Base-by-base conservation (phyloP, 2,888 invertebrate genomes). In the Pardosa pseudoannulata region DNA sequence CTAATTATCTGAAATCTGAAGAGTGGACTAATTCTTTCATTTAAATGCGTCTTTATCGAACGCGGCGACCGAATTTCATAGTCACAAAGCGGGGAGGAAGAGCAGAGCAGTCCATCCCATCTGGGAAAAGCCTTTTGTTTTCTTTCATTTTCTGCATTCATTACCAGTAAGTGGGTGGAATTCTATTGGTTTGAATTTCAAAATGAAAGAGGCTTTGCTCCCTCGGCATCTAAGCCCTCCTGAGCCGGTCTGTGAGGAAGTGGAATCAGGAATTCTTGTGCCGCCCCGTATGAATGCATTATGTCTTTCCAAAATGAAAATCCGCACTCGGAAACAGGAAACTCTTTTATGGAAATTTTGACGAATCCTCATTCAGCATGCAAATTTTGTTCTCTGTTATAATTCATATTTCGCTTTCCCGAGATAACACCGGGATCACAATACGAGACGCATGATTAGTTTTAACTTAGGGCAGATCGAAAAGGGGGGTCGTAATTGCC, bases 171-270 rank as follows among this genome's bases (percentile, higher is more conserved):
- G 23, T 36, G 32, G 67, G 67, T 11, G 28, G 67, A 67, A 32
- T 67, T 67, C 67, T 67, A 67, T 67, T 36, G 50, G 31, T 78
- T 73, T 68, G 31, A 67, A 82, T 36, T 80, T 80, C 68, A 67
- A 74, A 73, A 78, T 73, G 83, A 72, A 73, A 72, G 46, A 65
- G 78, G n/a, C 83, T 78, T 46, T 46, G 36, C 23, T 28, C 41
- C 62, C 68, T 75, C 32, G 29, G 29, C 41, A 13, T 19, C 70
- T 27, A 39, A 70, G 39, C 68, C 70, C 41, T 28, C 41, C 41
- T 41, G 70, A 41, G 39, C 41, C 41, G 67, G 19, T 32, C 32
- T 56, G 23, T 23, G 19, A 56, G 36, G 36, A 67, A 36, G 36
- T 67, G 36, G 67, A 31, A 67, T 67, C 67, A 67, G 32, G 23